Evolutionary conservation across 2,888 invertebrate genomes (phyloP).

Genomic region (Lumbricus terrestris): DNA sequence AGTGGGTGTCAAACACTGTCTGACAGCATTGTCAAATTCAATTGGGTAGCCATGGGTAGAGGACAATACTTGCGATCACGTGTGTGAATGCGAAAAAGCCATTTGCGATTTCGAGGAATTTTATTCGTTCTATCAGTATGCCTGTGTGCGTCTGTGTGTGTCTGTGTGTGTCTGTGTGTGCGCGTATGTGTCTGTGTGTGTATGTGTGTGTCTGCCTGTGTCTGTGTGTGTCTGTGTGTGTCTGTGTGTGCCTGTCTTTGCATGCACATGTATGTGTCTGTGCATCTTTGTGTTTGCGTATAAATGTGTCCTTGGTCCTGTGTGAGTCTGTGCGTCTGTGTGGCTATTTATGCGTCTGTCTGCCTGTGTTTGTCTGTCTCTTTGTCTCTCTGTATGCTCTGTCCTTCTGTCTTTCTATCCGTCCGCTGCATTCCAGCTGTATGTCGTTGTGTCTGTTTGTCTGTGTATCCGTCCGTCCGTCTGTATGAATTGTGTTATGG

Average conservation of each 20-base stretch:
- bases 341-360: slow-evolving; percentile 18
- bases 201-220: neutral
- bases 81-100: neutral
- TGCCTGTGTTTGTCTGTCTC: slow-evolving; percentile 25
- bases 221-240: neutral
- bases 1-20: neutral
- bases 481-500: too few species aligned
- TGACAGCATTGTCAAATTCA: too few species aligned
- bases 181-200: neutral
- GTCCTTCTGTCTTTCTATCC: neutral
- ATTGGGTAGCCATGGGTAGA: neutral
- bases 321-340: neutral
- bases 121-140: too few species aligned
- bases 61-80: neutral
- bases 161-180: neutral
- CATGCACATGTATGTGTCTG: neutral
- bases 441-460: too few species aligned
- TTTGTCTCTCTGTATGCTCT: slow-evolving; percentile 21
- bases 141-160: neutral
- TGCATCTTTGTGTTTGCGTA: neutral
- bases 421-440: too few species aligned
- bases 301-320: neutral
- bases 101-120: too few species aligned
- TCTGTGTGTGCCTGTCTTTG: neutral
- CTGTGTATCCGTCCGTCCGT: neutral